Conservation (phyloP, 1,140 invertebrate species). For the Luehdorfia chinensis region DNA sequence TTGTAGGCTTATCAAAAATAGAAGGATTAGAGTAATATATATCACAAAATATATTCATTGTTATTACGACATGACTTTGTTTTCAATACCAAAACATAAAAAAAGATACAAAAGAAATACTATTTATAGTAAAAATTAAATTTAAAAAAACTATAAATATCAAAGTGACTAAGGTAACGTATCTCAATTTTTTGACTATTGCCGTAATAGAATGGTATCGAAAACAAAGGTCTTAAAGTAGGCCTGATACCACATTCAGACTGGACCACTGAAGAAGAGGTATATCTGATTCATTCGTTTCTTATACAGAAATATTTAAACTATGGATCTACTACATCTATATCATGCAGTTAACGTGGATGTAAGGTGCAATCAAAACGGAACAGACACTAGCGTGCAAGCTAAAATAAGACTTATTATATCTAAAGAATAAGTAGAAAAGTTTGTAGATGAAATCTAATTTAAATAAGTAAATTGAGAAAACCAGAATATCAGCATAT, state of each 20-base stretch:
- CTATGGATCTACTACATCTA: neutral
- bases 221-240: conserved; percentile 63
- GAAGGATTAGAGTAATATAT: conserved; percentile 73
- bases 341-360: neutral
- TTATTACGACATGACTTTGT: conserved; percentile 57
- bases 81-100: conserved; percentile 54
- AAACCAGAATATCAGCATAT: conserved; percentile 6
- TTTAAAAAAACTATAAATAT: neutral
- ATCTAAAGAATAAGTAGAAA: conserved; percentile 6
- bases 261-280: conserved; percentile 73
- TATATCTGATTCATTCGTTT: conserved; percentile 59
- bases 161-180: too few relatives aligned
- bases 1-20: conserved; percentile 75
- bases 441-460: neutral
- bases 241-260: conserved; percentile 51
- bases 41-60: conserved; percentile 77
- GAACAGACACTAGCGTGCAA: conserved; percentile 25
- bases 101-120: neutral
- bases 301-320: conserved; percentile 22
- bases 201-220: conserved; percentile 38
- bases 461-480: conserved; percentile 15
- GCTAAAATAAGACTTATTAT: conserved; percentile 19
- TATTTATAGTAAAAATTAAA: neutral
- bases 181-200: too few relatives aligned
- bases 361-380: conserved; percentile 16